Base-by-base conservation (phyloP, 2,797 vertebrate species). In the Toxotes lorentzi region DNA sequence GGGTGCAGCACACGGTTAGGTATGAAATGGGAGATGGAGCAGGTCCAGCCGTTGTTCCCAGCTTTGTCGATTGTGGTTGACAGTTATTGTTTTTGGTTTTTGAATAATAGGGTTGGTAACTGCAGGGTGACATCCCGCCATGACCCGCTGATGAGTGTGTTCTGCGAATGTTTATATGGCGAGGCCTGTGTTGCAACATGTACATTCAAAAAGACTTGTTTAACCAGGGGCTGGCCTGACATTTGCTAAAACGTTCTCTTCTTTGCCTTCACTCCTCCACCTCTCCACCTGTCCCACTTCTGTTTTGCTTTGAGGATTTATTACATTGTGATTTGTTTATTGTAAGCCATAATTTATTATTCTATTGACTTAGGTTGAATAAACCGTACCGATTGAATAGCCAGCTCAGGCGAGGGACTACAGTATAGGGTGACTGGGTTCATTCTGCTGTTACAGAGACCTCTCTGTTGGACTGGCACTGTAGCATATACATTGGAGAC, bases 61-160 rank as follows among this genome's bases (percentile, higher is more conserved):
- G 50, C 57, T 38, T 62, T 69, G 64, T 81, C 58, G 61, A 84
- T 72, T 76, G 88, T n/a, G 83, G 81, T 79, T 82, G 81, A 88
- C 86, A 81, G 85, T 87, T 84, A 74, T 88, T 84, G 80, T 92
- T 89, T 82, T 90, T 81, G 71, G 48, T 63, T 86, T 85, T 74
- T 35, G 56, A 89, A 90, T 86, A 87, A 88, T 84, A 64, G 63
- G 56, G 57, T 78, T 77, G 59, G 64, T 76, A 76, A 76, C 69
- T 80, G 59, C 38, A 56, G 72, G 75, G 77, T 67, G 59, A 78
- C 59, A 67, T 57, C 58, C 32, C 51, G 13, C 63, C 45, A 3
- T 59, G 57, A 57, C 64, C 74, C 32, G 2, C 74, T 60, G 73
- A 60, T 83, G 58, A 57, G 66, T 35, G 62, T 12, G 50, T 48